phyloP scores from a whole-genome alignment of 2,113 vertebrate species.

The Anarhynchus alexandrinus region DNA sequence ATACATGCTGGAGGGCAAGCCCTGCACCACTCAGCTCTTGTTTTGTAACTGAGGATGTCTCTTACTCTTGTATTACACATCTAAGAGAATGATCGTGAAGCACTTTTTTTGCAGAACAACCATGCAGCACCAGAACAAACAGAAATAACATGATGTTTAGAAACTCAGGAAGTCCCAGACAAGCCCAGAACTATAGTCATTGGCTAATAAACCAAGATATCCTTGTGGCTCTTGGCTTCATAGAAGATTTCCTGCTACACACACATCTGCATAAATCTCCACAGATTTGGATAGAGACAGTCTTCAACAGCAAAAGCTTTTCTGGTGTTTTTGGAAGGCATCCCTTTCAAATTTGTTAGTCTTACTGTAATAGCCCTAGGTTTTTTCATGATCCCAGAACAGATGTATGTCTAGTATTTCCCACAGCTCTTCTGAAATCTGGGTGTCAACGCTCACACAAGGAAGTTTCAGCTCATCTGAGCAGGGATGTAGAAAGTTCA shows the following conservation, averaged over 20 bases:
- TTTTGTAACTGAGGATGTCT: background rate
- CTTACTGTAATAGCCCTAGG: background rate
- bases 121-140: background rate
- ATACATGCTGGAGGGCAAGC: background rate
- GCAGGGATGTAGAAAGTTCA: background rate
- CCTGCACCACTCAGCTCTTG: background rate
- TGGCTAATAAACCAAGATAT: background rate
- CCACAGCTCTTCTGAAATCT: background rate
- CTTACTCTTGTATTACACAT: background rate
- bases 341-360: background rate
- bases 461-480: background rate
- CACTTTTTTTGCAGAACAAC: background rate
- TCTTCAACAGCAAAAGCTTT: background rate
- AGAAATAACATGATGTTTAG: background rate
- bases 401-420: background rate
- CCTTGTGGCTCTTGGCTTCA: background rate
- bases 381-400: background rate
- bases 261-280: background rate
- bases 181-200: background rate
- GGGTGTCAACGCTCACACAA: background rate
- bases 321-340: background rate
- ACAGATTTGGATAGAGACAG: background rate
- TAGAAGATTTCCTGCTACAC: background rate
- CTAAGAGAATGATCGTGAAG: background rate
- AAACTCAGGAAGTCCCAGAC: background rate